Evolutionary conservation across 1,140 invertebrate genomes (phyloP).

Genomic region (Arion vulgaris): DNA sequence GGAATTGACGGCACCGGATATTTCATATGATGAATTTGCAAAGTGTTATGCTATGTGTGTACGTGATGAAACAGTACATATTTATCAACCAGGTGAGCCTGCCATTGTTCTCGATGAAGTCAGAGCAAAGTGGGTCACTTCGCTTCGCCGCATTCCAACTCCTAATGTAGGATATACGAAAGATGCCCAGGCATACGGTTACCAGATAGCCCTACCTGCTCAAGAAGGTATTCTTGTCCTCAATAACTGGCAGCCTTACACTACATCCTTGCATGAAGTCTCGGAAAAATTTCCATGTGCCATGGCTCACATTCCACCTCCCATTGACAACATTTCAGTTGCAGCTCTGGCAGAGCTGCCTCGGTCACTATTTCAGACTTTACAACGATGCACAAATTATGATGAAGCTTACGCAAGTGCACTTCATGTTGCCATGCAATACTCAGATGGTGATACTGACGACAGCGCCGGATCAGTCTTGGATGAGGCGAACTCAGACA

Average conservation of each 20-base stretch:
- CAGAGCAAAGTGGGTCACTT: slow-evolving; percentile 64
- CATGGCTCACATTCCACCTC: slow-evolving; percentile 63
- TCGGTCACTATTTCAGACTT: slow-evolving; percentile 44
- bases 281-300: slow-evolving; percentile 60
- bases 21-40: slow-evolving; percentile 68
- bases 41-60: slow-evolving; percentile 62
- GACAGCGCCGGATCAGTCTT: slow-evolving; percentile 63
- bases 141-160: slow-evolving; percentile 55
- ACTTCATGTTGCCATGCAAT: slow-evolving; percentile 60
- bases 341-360: slow-evolving; percentile 59
- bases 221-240: slow-evolving; percentile 63
- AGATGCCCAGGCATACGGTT: slow-evolving; percentile 58
- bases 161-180: slow-evolving; percentile 38
- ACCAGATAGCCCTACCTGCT: slow-evolving; percentile 60
- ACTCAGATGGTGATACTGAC: slow-evolving; percentile 64
- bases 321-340: slow-evolving; percentile 68
- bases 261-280: slow-evolving; percentile 64
- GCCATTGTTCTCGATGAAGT: slow-evolving; percentile 66
- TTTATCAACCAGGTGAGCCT: slow-evolving; percentile 68
- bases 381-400: slow-evolving; percentile 58
- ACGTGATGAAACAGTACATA: slow-evolving; percentile 63
- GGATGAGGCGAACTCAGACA: slow-evolving; percentile 64
- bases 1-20: slow-evolving; percentile 64
- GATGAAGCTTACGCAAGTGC: slow-evolving; percentile 66
- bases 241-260: slow-evolving; percentile 67